Percentiles rank a stretch among this genome's conserved stretches.
phyloP scores from a whole-genome alignment of 2,113 vertebrate genomes.

The Alectura lathami region DNA sequence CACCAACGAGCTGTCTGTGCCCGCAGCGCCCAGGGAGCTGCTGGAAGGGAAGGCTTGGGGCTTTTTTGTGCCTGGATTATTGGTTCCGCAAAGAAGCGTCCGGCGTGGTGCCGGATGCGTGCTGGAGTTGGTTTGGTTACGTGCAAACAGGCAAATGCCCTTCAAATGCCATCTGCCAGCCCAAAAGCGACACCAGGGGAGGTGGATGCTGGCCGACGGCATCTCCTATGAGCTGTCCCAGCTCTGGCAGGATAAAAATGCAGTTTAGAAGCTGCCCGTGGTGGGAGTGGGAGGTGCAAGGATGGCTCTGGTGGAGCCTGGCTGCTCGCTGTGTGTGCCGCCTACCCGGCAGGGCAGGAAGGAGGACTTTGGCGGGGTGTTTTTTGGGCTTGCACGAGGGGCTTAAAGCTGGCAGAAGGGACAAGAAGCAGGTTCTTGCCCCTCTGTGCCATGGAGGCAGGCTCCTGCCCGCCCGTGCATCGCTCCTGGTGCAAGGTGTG shows the following conservation, averaged over 20 bases:
- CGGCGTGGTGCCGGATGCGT: rapidly evolving
- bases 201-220: background rate
- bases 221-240: background rate
- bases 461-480: rapidly evolving
- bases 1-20: background rate
- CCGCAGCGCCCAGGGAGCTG: background rate
- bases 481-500: rapidly evolving
- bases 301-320: rapidly evolving
- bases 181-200: too few species aligned
- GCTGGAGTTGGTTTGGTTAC: background rate
- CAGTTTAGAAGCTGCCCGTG: background rate
- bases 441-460: rapidly evolving
- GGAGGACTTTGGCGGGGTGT: background rate
- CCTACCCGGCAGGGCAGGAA: background rate
- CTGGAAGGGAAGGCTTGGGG: rapidly evolving
- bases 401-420: background rate
- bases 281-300: background rate
- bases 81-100: background rate
- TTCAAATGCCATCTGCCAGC: background rate
- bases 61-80: background rate
- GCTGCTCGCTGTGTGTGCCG: rapidly evolving
- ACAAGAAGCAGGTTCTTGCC: background rate
- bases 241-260: background rate
- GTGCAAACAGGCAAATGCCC: background rate
- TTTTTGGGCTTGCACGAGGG: background rate